phyloP scores from a whole-genome alignment of 2,797 vertebrate species.

The Otus scops region DNA sequence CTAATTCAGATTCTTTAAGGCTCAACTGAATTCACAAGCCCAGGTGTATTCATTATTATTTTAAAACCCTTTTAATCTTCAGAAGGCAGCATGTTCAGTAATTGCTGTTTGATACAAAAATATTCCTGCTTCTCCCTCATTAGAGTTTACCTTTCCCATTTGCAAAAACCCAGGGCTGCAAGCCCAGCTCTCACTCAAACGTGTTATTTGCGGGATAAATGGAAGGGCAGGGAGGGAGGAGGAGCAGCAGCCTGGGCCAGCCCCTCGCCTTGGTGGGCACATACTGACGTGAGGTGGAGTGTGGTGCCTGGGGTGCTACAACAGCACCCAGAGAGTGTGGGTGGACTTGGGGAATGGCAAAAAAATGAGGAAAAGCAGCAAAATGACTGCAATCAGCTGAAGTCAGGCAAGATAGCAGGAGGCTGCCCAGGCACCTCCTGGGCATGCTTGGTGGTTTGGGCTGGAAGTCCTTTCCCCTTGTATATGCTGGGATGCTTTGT shows the following conservation, averaged over 20 bases:
- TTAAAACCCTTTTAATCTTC: not conserved
- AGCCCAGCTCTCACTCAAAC: not conserved
- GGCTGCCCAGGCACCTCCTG: not conserved
- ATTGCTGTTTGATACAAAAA: slow-evolving; percentile 1
- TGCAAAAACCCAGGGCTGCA: not conserved
- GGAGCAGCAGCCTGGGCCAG: rapidly evolving
- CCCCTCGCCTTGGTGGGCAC: not conserved
- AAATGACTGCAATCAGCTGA: not conserved
- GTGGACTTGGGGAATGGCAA: not conserved
- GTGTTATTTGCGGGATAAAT: not conserved
- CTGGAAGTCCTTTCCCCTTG: not conserved
- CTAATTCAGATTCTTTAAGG: slow-evolving; percentile 5
- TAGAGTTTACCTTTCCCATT: not conserved
- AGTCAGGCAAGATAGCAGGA: not conserved
- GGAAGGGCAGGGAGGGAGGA: not conserved
- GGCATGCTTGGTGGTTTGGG: not conserved
- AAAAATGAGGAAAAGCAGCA: not conserved
- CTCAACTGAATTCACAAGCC: not conserved
- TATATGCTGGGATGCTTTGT: not conserved
- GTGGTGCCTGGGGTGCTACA: rapidly evolving
- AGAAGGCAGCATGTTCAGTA: not conserved
- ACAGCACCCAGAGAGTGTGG: rapidly evolving
- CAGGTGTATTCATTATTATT: slow-evolving; percentile 14
- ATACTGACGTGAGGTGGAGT: rapidly evolving
- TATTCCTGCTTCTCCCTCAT: not conserved